Percentiles rank a stretch among this genome's conserved stretches.
Conservation (phyloP, 2,113 vertebrate species). For the Thryonomys swinderianus region DNA sequence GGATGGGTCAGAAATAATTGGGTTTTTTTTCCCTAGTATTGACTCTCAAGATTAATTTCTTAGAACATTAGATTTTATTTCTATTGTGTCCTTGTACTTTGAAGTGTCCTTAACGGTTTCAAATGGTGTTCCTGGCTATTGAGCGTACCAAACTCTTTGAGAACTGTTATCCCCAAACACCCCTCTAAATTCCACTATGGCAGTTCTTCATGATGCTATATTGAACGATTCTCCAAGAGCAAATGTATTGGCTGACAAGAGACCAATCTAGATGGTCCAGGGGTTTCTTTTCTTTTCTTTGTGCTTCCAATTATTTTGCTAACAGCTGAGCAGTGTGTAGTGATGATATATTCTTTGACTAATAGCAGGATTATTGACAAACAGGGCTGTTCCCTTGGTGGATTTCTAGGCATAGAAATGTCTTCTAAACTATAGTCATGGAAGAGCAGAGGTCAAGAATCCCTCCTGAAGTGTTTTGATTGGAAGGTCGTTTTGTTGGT, state of each 20-base stretch:
- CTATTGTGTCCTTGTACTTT: neutral
- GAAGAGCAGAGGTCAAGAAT: neutral
- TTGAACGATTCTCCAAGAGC: neutral
- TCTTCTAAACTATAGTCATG: neutral
- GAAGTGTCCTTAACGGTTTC: neutral
- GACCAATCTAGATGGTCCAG: neutral
- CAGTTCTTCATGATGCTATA: neutral
- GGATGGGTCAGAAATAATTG: neutral
- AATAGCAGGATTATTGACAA: neutral
- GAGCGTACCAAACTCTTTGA: neutral
- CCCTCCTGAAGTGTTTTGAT: too few species aligned
- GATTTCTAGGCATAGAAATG: neutral
- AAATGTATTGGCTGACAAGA: neutral
- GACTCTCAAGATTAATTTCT: neutral
- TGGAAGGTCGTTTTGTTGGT: neutral
- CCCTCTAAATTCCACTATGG: neutral
- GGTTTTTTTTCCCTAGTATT: neutral
- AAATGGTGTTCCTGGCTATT: neutral
- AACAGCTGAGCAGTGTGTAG: neutral
- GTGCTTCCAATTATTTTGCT: neutral
- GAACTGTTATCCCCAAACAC: neutral
- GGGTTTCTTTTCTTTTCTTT: neutral
- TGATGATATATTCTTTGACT: neutral
- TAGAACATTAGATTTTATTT: neutral
- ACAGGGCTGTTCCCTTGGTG: neutral